These are phyloP conservation scores for Anguilla japonica DNA, from an alignment of 2,113 vertebrate genomes.

Conservation along the genomic window DNA sequence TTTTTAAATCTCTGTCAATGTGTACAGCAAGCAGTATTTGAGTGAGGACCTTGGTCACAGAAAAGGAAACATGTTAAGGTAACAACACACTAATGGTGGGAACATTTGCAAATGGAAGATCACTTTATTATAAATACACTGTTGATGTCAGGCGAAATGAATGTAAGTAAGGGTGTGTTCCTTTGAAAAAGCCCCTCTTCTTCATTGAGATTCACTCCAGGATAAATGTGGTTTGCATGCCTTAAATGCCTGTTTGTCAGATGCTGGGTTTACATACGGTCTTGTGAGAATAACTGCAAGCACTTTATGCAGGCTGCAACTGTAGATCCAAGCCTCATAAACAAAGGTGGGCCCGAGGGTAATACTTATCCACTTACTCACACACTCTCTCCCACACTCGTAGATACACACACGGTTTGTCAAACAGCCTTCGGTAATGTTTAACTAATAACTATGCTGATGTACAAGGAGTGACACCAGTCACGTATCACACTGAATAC, in stretches of 20 bases:
- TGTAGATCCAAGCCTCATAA: conserved; percentile 1
- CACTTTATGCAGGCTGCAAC: not conserved
- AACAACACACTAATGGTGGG: not conserved
- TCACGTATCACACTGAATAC: not conserved
- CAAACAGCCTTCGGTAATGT: conserved; percentile 18
- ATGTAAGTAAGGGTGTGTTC: not conserved
- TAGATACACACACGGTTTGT: not conserved
- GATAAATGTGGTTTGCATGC: not conserved
- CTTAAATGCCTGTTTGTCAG: not conserved
- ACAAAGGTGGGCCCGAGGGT: conserved; percentile 24
- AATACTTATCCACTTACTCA: conserved; percentile 23
- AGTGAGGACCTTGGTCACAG: not conserved
- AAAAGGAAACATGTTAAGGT: not conserved
- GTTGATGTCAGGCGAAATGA: not conserved
- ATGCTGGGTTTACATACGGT: not conserved
- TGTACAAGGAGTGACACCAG: not conserved
- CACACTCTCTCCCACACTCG: not conserved
- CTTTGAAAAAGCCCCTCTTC: not conserved
- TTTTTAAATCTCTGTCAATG: not conserved
- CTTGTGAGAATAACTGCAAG: conserved; percentile 12
- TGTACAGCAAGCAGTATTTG: not conserved
- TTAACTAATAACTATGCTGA: conserved; percentile 15
- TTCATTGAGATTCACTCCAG: not conserved
- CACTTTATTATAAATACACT: not conserved
- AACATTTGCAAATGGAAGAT: not conserved